phyloP scores from a whole-genome alignment of 2,113 vertebrate species.

The Tragelaphus strepsiceros region DNA sequence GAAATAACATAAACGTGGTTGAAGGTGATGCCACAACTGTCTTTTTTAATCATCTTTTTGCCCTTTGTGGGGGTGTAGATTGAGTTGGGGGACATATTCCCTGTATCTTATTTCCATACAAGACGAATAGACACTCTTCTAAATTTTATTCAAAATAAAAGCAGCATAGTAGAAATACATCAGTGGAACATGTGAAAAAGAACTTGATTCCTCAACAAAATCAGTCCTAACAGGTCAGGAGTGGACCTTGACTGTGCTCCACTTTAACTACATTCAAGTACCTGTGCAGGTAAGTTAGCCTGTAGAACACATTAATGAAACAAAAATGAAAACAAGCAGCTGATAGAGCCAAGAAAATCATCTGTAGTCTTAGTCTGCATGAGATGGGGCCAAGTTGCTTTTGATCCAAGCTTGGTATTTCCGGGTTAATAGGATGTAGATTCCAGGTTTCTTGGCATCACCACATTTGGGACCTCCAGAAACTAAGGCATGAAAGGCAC shows the following conservation, averaged over 20 bases:
- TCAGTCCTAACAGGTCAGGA: neutral
- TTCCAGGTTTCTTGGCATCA: conserved; percentile 19
- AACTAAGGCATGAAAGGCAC: neutral
- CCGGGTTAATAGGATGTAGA: neutral
- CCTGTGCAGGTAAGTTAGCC: neutral
- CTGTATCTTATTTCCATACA: neutral
- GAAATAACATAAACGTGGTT: neutral
- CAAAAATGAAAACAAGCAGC: neutral
- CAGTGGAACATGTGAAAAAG: neutral
- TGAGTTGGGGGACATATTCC: neutral
- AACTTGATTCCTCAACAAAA: neutral
- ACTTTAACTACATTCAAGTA: neutral
- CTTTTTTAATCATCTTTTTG: neutral
- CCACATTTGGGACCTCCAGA: neutral
- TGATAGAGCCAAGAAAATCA: neutral
- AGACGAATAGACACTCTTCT: neutral
- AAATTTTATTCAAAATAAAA: conserved; percentile 54
- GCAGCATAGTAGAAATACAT: neutral
- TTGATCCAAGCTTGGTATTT: conserved; percentile 44
- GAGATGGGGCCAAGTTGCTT: neutral
- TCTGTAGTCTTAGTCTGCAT: neutral
- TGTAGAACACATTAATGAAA: neutral
- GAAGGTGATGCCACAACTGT: neutral
- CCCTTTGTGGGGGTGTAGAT: neutral
- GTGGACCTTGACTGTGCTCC: neutral